A percentile compares a stretch with the other conserved stretches of the same genome.
Evolutionary conservation across 37 sponge, comb jelly and placozoan species (phyloP).

Genomic region (Crambe crambe): DNA sequence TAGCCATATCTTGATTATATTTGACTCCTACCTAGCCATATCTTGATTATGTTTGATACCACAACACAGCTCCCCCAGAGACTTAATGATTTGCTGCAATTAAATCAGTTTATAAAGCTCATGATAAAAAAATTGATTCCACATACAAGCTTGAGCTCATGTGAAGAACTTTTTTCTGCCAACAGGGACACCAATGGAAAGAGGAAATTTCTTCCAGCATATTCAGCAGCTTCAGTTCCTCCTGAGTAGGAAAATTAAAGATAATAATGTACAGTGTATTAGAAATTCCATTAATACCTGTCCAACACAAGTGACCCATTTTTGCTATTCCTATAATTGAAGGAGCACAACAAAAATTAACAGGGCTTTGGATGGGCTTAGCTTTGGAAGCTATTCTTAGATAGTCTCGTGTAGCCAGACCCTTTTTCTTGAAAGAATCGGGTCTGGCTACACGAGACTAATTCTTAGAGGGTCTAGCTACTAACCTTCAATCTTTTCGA

Average conservation of each 20-base stretch:
- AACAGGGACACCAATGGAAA: neutral
- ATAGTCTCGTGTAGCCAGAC: too few species aligned
- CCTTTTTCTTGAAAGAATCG: too few species aligned
- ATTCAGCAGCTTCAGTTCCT: slow-evolving; percentile 35
- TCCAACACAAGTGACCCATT: slow-evolving; percentile 62
- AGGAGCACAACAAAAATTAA: neutral
- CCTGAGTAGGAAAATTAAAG: neutral
- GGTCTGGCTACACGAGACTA: too few species aligned
- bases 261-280: neutral
- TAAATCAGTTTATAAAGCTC: neutral
- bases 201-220: slow-evolving; percentile 14
- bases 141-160: slow-evolving; percentile 23
- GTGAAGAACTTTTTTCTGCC: neutral
- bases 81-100: slow-evolving; percentile 40
- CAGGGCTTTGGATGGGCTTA: too few species aligned
- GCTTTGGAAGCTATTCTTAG: too few species aligned
- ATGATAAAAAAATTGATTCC: neutral
- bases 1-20: too few species aligned
- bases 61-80: slow-evolving; percentile 36
- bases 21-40: slow-evolving; percentile 44
- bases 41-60: slow-evolving; percentile 16
- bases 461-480: neutral
- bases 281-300: slow-evolving; percentile 23
- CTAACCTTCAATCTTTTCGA: slow-evolving; percentile 31
- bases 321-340: slow-evolving; percentile 31